Evolutionary conservation across 2,888 invertebrate species (phyloP).

Genomic region (Xestia c-nigrum): DNA sequence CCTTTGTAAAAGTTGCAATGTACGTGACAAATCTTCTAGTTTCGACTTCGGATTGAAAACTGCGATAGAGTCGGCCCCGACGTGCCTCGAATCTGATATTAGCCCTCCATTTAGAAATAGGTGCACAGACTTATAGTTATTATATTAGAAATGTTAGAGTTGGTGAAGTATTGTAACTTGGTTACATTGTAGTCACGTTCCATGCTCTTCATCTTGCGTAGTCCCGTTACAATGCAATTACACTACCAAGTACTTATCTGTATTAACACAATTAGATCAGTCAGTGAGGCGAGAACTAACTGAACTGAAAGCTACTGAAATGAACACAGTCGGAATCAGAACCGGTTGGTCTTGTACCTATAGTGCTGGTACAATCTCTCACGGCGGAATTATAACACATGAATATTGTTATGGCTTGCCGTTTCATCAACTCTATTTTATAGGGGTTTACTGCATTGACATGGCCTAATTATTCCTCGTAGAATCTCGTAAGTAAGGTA

Average conservation of each 20-base stretch:
- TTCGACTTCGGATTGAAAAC: slow-evolving; percentile 89
- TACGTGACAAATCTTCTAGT: slow-evolving; percentile 90
- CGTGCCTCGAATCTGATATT: slow-evolving; percentile 86
- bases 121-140: slow-evolving; percentile 81
- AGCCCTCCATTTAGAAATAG: slow-evolving; percentile 84
- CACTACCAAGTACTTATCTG: slow-evolving; percentile 69
- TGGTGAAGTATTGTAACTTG: slow-evolving; percentile 71
- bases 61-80: slow-evolving; percentile 87
- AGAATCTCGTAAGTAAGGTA: slow-evolving; percentile 39
- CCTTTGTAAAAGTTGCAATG: slow-evolving; percentile 87
- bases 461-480: slow-evolving; percentile 57
- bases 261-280: slow-evolving; percentile 71
- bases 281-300: slow-evolving; percentile 66
- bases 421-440: slow-evolving; percentile 59
- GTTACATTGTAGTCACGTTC: slow-evolving; percentile 78
- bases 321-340: slow-evolving; percentile 70
- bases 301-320: slow-evolving; percentile 67
- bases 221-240: slow-evolving; percentile 71
- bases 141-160: slow-evolving; percentile 76
- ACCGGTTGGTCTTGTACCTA: slow-evolving; percentile 59
- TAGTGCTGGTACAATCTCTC: slow-evolving; percentile 44
- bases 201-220: slow-evolving; percentile 71
- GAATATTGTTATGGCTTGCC: slow-evolving; percentile 28
- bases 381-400: slow-evolving; percentile 45
- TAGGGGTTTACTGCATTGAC: slow-evolving; percentile 59